These are phyloP conservation scores for Amniataba percoides DNA, from an alignment of 2,797 vertebrate species.

Conservation along the genomic window DNA sequence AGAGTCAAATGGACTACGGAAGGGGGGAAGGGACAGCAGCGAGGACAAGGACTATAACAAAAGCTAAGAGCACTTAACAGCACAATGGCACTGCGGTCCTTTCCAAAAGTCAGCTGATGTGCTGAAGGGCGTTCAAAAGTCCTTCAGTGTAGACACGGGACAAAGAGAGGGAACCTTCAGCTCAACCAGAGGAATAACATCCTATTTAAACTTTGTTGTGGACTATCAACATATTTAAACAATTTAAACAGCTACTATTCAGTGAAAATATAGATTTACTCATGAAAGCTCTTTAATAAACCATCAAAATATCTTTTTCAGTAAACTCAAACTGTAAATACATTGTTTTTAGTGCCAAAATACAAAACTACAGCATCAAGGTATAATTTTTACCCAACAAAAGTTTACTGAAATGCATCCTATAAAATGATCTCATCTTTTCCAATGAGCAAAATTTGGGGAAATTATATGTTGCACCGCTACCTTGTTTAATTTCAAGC, in stretches of 20 bases:
- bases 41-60: conserved; percentile 81
- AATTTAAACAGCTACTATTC: conserved; percentile 4
- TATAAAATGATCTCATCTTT: conserved; percentile 36
- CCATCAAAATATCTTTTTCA: conserved; percentile 12
- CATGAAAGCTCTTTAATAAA: conserved; percentile 19
- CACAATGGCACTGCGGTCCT: conserved; percentile 76
- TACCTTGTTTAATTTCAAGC: conserved; percentile 44
- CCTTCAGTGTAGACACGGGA: conserved; percentile 68
- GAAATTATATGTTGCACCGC: conserved; percentile 38
- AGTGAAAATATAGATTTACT: conserved; percentile 14
- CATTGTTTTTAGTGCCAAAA: not conserved
- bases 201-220: conserved; percentile 45
- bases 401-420: conserved; percentile 32
- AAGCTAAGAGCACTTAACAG: conserved; percentile 84
- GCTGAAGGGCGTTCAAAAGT: conserved; percentile 79
- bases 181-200: conserved; percentile 59
- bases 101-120: conserved; percentile 83
- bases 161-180: conserved; percentile 65
- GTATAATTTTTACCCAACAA: conserved; percentile 19
- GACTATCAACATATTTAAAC: not conserved
- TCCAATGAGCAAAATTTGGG: conserved; percentile 37
- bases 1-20: conserved; percentile 66
- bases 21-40: conserved; percentile 67
- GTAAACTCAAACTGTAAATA: conserved; percentile 19
- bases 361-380: not conserved